A percentile compares a stretch with the other conserved stretches of the same genome.
Evolutionary conservation across 1,140 invertebrate species (phyloP).

Genomic region (Papilio dardanus): DNA sequence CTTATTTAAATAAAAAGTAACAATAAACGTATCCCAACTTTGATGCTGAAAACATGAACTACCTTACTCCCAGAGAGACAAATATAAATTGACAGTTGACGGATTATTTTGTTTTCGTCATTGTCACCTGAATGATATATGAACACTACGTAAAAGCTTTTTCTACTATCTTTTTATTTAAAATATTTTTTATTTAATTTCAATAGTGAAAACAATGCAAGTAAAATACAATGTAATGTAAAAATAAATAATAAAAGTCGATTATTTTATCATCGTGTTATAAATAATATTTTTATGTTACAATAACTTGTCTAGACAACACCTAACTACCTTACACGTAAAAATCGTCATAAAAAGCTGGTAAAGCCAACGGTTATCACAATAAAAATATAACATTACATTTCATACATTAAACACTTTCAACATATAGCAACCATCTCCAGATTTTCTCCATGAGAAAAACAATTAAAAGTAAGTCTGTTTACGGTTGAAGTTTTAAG

Average conservation of each 20-base stretch:
- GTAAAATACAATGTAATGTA: neutral
- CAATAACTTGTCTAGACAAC: slow-evolving; percentile 3
- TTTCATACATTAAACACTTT: neutral
- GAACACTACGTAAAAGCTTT: neutral
- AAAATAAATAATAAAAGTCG: neutral
- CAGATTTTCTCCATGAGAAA: too few relatives aligned
- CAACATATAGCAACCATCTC: too few relatives aligned
- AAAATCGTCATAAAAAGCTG: neutral
- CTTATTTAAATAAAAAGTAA: too few relatives aligned
- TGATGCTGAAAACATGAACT: neutral
- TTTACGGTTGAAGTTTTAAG: too few relatives aligned
- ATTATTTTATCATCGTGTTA: neutral
- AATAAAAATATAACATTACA: neutral
- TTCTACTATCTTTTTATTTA: neutral
- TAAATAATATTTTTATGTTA: neutral
- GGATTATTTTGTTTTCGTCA: slow-evolving; percentile 7
- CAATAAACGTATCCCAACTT: neutral
- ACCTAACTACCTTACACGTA: neutral
- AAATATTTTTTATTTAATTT: neutral
- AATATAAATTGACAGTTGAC: slow-evolving; percentile 2
- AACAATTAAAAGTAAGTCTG: too few relatives aligned
- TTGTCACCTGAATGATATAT: slow-evolving; percentile 2
- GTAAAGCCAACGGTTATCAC: neutral
- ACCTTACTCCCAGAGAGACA: neutral
- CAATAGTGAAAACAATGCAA: neutral